Conservation (phyloP, 2,797 vertebrate genomes). For the Holocentrus rufus region DNA sequence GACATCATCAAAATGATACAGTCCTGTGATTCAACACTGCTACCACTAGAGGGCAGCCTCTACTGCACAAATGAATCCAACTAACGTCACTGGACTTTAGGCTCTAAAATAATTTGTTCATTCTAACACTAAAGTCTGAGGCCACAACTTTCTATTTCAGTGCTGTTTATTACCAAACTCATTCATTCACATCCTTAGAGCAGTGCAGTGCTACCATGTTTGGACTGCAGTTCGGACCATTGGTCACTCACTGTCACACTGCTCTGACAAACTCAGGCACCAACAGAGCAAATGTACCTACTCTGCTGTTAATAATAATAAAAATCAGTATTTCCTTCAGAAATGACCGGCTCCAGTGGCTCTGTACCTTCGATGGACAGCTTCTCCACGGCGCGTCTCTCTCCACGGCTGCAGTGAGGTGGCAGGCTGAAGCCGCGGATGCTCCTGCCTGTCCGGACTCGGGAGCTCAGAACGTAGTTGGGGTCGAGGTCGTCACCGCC, state of each 20-base stretch:
- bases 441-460: constrained; percentile 95
- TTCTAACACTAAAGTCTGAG: not conserved
- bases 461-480: constrained; percentile 94
- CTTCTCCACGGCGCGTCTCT: constrained; percentile 91
- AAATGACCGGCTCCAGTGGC: too few species aligned
- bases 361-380: constrained; percentile 91
- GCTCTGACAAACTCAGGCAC: not conserved
- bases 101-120: not conserved
- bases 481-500: constrained; percentile 95
- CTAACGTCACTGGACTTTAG: not conserved
- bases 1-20: not conserved
- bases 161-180: not conserved
- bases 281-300: not conserved
- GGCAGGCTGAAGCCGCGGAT: constrained; percentile 94
- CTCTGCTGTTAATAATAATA: too few species aligned
- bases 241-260: not conserved
- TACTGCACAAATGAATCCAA: not conserved
- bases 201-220: not conserved
- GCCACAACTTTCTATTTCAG: not conserved
- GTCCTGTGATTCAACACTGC: not conserved
- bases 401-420: constrained; percentile 95
- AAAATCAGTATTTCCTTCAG: too few species aligned
- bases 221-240: not conserved
- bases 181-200: not conserved
- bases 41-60: constrained; percentile 62